Conservation (phyloP, 2,113 vertebrate species). For the Engraulis encrasicolus region DNA sequence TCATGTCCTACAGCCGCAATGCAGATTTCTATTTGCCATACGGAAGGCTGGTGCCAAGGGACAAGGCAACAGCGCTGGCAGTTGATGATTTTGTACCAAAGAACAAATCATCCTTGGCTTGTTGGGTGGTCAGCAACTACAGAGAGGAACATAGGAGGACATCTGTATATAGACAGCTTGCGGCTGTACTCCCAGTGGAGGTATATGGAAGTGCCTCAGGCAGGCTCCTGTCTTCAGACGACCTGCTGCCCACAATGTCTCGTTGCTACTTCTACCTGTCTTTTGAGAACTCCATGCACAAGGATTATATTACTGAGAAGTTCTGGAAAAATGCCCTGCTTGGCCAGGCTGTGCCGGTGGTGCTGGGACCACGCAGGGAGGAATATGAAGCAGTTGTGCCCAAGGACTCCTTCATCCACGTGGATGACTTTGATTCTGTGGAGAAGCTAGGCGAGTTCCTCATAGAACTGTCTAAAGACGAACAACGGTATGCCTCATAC, state of each 20-base stretch:
- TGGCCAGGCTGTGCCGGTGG: slow-evolving; percentile 82
- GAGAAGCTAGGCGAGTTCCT: slow-evolving; percentile 78
- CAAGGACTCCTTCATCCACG: slow-evolving; percentile 83
- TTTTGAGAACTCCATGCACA: slow-evolving; percentile 86
- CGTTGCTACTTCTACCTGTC: slow-evolving; percentile 90
- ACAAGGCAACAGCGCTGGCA: rapidly evolving
- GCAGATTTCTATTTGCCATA: slow-evolving; percentile 88
- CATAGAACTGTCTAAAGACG: slow-evolving; percentile 66
- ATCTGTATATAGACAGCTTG: slow-evolving; percentile 75
- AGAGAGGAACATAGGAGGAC: slow-evolving; percentile 72
- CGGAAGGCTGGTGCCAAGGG: slow-evolving; percentile 73
- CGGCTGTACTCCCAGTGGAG: slow-evolving; percentile 68
- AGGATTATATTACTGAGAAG: slow-evolving; percentile 94
- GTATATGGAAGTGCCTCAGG: slow-evolving; percentile 76
- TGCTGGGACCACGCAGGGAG: slow-evolving; percentile 79
- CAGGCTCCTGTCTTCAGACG: slow-evolving; percentile 59
- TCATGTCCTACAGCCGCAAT: slow-evolving; percentile 85
- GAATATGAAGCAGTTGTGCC: slow-evolving; percentile 84
- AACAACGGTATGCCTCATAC: slow-evolving; percentile 74
- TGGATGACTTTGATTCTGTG: slow-evolving; percentile 81
- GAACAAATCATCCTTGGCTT: slow-evolving; percentile 75
- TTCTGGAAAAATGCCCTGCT: slow-evolving; percentile 86
- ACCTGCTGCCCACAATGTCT: slow-evolving; percentile 79
- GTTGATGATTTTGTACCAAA: slow-evolving; percentile 22
- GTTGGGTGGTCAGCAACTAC: slow-evolving; percentile 92